phyloP scores from a whole-genome alignment of 2,888 invertebrate genomes.

The Isoperla grammatica region DNA sequence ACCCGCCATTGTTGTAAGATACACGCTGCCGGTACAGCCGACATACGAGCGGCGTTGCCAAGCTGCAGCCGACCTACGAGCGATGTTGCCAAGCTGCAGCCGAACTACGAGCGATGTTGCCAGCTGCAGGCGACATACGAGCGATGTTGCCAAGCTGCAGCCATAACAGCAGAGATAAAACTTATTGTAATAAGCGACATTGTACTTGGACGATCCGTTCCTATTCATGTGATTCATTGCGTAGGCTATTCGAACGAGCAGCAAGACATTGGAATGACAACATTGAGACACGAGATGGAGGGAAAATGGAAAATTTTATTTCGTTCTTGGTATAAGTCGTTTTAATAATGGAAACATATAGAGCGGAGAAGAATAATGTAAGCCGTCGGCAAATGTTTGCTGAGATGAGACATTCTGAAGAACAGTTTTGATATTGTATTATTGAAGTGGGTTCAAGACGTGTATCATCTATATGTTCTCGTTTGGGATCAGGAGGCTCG shows the following conservation, averaged over 20 bases:
- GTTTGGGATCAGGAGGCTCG: too few relatives aligned
- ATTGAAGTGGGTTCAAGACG: too few relatives aligned
- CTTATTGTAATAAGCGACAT: constrained; percentile 10
- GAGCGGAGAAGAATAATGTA: too few relatives aligned
- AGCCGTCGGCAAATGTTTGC: too few relatives aligned
- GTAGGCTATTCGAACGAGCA: constrained; percentile 1
- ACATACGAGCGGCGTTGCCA: not conserved
- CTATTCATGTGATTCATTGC: constrained; percentile 5
- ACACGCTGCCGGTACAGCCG: not conserved
- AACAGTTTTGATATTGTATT: too few relatives aligned
- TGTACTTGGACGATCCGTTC: not conserved
- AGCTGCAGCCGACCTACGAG: not conserved
- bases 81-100: not conserved
- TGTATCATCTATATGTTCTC: too few relatives aligned
- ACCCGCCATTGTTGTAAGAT: too few relatives aligned
- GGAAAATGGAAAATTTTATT: not conserved
- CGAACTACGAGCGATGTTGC: not conserved
- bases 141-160: not conserved
- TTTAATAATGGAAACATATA: too few relatives aligned
- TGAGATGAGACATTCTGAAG: too few relatives aligned
- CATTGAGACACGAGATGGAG: not conserved
- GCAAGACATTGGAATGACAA: not conserved
- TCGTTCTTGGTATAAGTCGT: too few relatives aligned
- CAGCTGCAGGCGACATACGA: not conserved
- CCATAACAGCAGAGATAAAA: constrained; percentile 7